These are phyloP conservation scores for Oreortyx pictus DNA, from an alignment of 2,797 vertebrate species.

Conservation along the genomic window DNA sequence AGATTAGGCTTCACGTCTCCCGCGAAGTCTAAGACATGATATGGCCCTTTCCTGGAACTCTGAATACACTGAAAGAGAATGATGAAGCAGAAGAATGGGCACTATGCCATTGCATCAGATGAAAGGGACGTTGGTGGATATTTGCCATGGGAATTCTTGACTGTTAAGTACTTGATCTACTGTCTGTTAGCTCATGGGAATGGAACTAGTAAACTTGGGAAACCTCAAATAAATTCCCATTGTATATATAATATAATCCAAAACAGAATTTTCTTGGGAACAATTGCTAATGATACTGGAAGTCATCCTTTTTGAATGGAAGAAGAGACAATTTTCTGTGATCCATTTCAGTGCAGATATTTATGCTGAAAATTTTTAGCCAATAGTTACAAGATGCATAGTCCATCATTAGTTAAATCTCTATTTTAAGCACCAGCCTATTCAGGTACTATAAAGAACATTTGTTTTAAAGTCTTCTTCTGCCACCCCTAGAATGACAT, in stretches of 20 bases:
- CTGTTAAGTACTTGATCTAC: constrained; percentile 75
- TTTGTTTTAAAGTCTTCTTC: neutral
- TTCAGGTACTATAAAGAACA: neutral
- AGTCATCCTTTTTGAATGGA: constrained; percentile 44
- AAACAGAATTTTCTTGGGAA: constrained; percentile 60
- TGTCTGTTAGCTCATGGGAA: constrained; percentile 76
- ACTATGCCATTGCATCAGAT: constrained; percentile 69
- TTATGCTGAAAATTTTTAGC: neutral
- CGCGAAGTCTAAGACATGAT: constrained; percentile 2
- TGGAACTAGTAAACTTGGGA: constrained; percentile 74
- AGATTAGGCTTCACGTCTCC: constrained; percentile 61
- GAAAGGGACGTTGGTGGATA: constrained; percentile 74
- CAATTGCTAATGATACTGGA: constrained; percentile 56
- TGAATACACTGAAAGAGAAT: constrained; percentile 42
- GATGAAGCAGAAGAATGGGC: constrained; percentile 75
- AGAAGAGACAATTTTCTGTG: constrained; percentile 28
- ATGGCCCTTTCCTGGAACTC: constrained; percentile 63
- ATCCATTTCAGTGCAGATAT: neutral
- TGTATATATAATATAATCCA: constrained; percentile 72
- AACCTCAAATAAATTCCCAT: constrained; percentile 75
- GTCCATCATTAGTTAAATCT: neutral
- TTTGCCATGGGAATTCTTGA: constrained; percentile 76
- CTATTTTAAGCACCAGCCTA: neutral
- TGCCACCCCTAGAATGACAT: constrained; percentile 14
- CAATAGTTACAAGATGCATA: neutral